A percentile compares a stretch with the other conserved stretches of the same genome.
Evolutionary conservation across 2,888 invertebrate species (phyloP).

Genomic region (Tenthredo distinguenda): DNA sequence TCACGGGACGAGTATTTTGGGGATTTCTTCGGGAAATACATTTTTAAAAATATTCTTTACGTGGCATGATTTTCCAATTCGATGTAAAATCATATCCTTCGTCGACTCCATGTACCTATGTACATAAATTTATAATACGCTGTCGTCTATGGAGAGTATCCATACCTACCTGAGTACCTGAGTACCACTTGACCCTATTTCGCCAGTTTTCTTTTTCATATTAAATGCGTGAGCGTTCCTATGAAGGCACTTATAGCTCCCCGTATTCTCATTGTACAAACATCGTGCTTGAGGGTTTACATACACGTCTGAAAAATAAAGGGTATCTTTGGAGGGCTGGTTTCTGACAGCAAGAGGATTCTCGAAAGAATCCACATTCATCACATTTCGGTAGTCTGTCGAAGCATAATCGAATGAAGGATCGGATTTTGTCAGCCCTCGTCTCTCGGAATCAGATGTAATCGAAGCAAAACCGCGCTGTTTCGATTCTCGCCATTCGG

Average conservation of each 20-base stretch:
- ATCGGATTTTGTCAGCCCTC: neutral
- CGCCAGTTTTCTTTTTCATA: neutral
- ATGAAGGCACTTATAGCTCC: neutral
- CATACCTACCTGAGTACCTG: conserved; percentile 23
- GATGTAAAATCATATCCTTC: no score
- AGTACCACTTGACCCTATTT: conserved; percentile 52
- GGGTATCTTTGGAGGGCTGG: neutral
- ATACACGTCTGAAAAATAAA: neutral
- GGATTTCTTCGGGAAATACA: neutral
- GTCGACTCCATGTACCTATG: neutral
- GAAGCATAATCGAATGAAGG: neutral
- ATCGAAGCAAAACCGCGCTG: neutral
- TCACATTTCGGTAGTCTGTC: neutral
- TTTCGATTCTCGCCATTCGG: neutral
- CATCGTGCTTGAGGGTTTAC: neutral
- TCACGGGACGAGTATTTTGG: neutral
- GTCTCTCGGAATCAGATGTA: neutral
- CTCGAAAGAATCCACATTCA: neutral
- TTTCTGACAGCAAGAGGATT: neutral
- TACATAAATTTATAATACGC: neutral
- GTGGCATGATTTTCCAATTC: no score
- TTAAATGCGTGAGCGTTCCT: neutral
- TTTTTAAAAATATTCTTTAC: no score
- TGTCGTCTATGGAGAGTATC: neutral
- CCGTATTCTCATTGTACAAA: neutral